Evolutionary conservation across 1,140 invertebrate genomes (phyloP), one percentile per base, ranked within the genome.

Genomic region (Rhopalosiphum maidis): DNA sequence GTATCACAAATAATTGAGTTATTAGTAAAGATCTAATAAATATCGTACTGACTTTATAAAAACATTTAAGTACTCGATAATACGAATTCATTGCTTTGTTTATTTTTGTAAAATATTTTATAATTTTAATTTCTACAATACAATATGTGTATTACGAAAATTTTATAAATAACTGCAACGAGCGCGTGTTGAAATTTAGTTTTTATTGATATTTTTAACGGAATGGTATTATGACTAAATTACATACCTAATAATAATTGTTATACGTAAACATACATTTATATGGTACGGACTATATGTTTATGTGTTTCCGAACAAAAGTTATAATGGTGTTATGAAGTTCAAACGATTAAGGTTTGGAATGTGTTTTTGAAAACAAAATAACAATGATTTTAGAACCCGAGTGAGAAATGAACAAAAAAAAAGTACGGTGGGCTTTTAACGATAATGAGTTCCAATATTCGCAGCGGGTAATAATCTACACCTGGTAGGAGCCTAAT

Each of bases 381-480:
- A 90, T 68, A 68, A 68, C 89, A 90, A 90, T 37, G 88, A 60
- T 90, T 60, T 90, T 25, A 9, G 35, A 9, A 90, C n/a, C 35
- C 30, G 35, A 55, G 35, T 55, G 48, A 55, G 51, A 55, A 89
- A 55, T 89, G 55, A 68, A 60, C 25, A 43, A 68, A 90, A 90
- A 90, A 90, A 90, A 55, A 90, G 25, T 41, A 90, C 89, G 15
- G 37, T 68, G 37, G 55, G 89, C 55, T 43, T 90, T 90, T 90
- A 90, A 90, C 89, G 89, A 90, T 90, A 90, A 90, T 90, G 89
- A 90, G 89, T 90, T 68, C 89, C 89, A 90, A 68, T 90, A 90
- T 90, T 90, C 89, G 89, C 37, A 60, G 35, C 7, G 89, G 55
- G 89, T 43, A 90, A 90, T 90, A 90, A 90, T 90, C 89, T 90